These are phyloP conservation scores for Ylistrum balloti DNA, from an alignment of 1,140 invertebrate species.

Conservation along the genomic window DNA sequence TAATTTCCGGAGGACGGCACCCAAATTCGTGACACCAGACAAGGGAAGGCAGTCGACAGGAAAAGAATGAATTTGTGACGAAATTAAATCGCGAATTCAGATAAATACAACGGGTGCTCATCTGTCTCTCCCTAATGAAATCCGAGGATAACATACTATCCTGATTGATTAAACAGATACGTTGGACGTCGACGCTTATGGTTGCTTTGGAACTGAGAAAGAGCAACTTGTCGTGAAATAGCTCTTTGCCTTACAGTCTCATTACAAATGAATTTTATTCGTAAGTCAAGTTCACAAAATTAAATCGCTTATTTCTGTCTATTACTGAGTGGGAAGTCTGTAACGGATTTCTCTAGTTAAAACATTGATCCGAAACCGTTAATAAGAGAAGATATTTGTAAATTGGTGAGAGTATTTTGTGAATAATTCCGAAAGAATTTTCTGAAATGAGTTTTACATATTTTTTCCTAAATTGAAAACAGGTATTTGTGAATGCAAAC, in stretches of 20 bases:
- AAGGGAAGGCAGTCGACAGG: constrained; percentile 29
- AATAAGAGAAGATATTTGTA: background rate
- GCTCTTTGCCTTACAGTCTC: background rate
- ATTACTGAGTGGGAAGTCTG: background rate
- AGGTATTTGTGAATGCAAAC: constrained; percentile 27
- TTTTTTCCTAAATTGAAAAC: constrained; percentile 34
- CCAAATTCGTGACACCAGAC: constrained; percentile 26
- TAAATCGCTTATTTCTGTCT: constrained; percentile 20
- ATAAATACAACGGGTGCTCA: constrained; percentile 23
- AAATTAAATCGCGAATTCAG: constrained; percentile 35
- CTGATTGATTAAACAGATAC: constrained; percentile 12
- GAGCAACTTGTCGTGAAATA: background rate
- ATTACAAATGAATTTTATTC: constrained; percentile 11
- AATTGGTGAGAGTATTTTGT: background rate
- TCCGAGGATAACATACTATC: background rate
- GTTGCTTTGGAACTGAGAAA: background rate
- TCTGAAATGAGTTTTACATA: constrained; percentile 12
- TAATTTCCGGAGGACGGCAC: constrained; percentile 12
- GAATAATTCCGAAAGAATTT: constrained; percentile 35
- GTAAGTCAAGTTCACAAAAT: constrained; percentile 29
- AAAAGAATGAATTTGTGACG: constrained; percentile 39
- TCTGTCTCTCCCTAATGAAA: constrained; percentile 9
- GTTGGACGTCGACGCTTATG: background rate
- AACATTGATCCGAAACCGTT: constrained; percentile 10
- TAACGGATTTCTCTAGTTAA: background rate